Base-by-base conservation (phyloP, 2,888 invertebrate species). In the Diplazon laetatorius region DNA sequence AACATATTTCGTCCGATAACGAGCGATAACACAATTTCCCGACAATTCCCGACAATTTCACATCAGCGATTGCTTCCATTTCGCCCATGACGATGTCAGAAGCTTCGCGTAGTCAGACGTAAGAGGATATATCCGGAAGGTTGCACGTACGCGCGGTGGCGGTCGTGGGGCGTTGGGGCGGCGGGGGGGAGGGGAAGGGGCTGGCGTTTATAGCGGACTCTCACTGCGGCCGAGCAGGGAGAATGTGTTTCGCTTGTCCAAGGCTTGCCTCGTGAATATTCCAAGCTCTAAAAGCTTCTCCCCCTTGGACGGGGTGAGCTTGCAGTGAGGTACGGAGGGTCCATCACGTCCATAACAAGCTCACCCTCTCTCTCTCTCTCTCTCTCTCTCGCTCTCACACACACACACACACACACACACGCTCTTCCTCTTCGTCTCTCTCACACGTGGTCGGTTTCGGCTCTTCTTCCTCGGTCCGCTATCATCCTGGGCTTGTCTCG, bases 271-370 rank as follows among this genome's bases (percentile, higher is more conserved):
- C 88, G 89, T 90, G 90, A 91, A 90, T 91, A 91, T 91, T 91
- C 91, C 89, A 90, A 87, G 88, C 89, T 90, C 90, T 90, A 90
- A 90, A 91, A 91, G 91, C 86, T 87, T 87, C 87, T 85, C 80
- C 84, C n/a, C 85, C 84, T 84, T 81, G 81, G 82, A 57, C 66
- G 63, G 60, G 71, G n/a, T 22, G 50, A 60, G 68, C 59, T 75
- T 65, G 79, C 75, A 81, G 82, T 83, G 85, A 88, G 89, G 88
- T 88, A 88, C 85, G 87, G 85, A 89, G 90, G 90, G 89, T 90
- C 90, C 89, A 89, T 90, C 90, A 89, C 88, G 89, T 89, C 88
- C 89, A 87, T 90, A 90, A 90, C 90, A 89, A 89, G 85, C 87
- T 85, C 80, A 84, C 82, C 84, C 82, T 76, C 78, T 82, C 79